Conservation (phyloP, 2,113 vertebrate species). For the Alligator sinensis region DNA sequence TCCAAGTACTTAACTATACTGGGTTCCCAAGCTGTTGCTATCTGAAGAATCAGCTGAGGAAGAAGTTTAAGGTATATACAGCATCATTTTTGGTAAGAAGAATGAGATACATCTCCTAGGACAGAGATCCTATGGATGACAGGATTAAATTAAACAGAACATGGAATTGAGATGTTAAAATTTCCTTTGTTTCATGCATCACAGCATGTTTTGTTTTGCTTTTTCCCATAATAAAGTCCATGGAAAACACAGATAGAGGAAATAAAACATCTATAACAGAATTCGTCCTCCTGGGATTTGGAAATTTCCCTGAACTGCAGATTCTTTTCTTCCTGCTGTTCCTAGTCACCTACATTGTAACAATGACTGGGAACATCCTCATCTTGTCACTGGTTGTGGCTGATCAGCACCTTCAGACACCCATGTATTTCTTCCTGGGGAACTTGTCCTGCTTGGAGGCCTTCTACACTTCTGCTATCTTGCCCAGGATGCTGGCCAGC, state of each 20-base stretch:
- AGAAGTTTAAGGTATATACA: no score
- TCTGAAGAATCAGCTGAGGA: no score
- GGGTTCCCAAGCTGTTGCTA: no score
- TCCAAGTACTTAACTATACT: no score
- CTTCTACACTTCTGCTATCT: conserved; percentile 15
- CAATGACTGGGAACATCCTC: conserved; percentile 8
- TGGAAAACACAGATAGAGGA: neutral
- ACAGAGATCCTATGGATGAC: no score
- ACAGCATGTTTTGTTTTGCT: no score
- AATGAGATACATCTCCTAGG: no score
- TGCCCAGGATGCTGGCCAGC: conserved; percentile 15
- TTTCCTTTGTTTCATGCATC: no score
- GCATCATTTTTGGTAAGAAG: no score
- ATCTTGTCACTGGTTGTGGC: neutral
- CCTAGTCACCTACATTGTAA: conserved; percentile 14
- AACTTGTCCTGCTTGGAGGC: conserved; percentile 30
- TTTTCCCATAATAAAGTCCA: no score
- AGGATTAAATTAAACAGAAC: no score
- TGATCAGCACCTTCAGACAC: conserved; percentile 14
- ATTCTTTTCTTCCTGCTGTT: conserved; percentile 1
- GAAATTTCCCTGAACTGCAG: neutral
- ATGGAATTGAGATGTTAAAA: no score
- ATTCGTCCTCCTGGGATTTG: conserved; percentile 15
- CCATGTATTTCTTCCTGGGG: conserved; percentile 28
- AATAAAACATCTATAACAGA: neutral